Conservation (phyloP, 2,113 vertebrate genomes). For the Rhinichthys klamathensis region DNA sequence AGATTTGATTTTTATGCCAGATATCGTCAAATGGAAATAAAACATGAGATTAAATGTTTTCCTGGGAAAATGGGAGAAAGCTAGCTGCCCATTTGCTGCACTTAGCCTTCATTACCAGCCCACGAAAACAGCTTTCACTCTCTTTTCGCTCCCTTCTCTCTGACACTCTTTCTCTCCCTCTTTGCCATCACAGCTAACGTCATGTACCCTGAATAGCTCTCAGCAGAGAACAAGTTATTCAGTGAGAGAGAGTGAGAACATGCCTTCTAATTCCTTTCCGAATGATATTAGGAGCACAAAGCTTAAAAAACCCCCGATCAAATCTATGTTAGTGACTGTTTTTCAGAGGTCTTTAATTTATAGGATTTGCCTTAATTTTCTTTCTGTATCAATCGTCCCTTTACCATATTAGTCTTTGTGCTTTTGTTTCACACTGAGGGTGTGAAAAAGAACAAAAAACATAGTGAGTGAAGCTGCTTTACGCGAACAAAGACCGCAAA, state of each 20-base stretch:
- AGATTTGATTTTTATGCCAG: background rate
- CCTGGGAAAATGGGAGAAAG: constrained; percentile 3
- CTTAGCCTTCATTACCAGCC: constrained; percentile 35
- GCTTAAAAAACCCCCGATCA: background rate
- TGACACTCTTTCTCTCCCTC: constrained; percentile 36
- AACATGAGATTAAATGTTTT: background rate
- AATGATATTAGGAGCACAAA: constrained; percentile 42
- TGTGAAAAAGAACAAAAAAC: background rate
- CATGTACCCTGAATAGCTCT: constrained; percentile 54
- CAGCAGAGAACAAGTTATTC: constrained; percentile 52
- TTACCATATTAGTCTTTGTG: background rate
- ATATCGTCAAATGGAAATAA: background rate
- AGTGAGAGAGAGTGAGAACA: constrained; percentile 39
- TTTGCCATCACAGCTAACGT: constrained; percentile 46
- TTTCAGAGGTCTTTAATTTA: background rate
- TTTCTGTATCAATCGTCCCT: background rate
- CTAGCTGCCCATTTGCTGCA: constrained; percentile 23
- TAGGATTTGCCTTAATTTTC: background rate
- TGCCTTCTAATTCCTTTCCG: background rate
- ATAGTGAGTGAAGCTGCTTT: background rate
- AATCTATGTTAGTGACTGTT: background rate
- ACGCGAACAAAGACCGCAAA: constrained; percentile 46
- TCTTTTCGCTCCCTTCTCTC: background rate
- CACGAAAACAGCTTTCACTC: constrained; percentile 20
- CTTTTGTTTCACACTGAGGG: background rate